Evolutionary conservation across 2,797 vertebrate genomes (phyloP).

Genomic region (Halcyon smyrnensis): DNA sequence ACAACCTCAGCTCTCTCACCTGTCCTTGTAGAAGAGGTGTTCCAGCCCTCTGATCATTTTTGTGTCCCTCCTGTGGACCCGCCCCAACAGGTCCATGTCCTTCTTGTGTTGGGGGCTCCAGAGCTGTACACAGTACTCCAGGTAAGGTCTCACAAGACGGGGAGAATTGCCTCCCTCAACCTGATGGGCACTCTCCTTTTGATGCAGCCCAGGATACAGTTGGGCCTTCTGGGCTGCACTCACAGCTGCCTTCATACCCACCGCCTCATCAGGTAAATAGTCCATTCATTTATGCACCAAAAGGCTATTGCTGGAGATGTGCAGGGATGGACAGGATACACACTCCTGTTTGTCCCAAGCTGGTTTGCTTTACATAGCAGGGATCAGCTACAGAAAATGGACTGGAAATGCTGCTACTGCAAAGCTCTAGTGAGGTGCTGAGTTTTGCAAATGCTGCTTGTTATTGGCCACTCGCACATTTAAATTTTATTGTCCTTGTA

Average conservation of each 20-base stretch:
- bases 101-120: too few relatives aligned
- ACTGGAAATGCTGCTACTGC: background rate
- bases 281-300: background rate
- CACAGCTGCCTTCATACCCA: background rate
- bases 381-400: background rate
- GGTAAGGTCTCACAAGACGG: too few relatives aligned
- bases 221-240: too few relatives aligned
- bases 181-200: too few relatives aligned
- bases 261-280: background rate
- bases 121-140: too few relatives aligned
- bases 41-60: too few relatives aligned
- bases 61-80: too few relatives aligned
- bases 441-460: background rate
- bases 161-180: too few relatives aligned
- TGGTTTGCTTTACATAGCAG: background rate
- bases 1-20: too few relatives aligned
- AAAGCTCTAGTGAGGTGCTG: background rate
- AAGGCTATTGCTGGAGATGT: background rate
- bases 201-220: too few relatives aligned
- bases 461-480: background rate
- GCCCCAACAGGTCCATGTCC: too few relatives aligned
- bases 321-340: background rate
- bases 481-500: background rate
- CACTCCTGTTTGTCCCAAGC: background rate
- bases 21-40: too few relatives aligned